A percentile compares a stretch with the other conserved stretches of the same genome.
Conservation (phyloP, 2,888 invertebrate species). For the Chrysodeixis includens region DNA sequence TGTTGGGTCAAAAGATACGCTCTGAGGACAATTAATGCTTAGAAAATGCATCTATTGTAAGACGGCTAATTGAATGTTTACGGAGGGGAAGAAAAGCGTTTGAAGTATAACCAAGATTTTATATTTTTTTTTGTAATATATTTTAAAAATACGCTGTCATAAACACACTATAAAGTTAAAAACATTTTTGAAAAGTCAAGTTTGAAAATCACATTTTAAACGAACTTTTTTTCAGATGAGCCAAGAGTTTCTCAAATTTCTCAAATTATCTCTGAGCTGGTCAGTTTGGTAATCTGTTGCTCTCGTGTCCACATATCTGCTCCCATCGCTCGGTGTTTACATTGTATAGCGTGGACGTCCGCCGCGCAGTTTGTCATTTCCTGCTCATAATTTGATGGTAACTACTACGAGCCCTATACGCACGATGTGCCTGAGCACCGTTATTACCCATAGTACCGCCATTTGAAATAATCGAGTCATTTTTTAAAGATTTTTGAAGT, state of each 20-base stretch:
- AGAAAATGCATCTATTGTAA: conserved; percentile 19
- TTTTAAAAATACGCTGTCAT: not conserved
- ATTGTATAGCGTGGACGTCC: conserved; percentile 29
- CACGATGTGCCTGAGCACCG: not conserved
- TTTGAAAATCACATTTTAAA: too few species aligned
- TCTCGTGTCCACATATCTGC: conserved; percentile 17
- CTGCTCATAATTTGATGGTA: conserved; percentile 44
- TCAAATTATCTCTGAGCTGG: conserved; percentile 5
- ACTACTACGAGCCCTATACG: not conserved
- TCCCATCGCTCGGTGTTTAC: conserved; percentile 31
- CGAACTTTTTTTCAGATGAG: too few species aligned
- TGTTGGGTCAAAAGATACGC: conserved; percentile 32
- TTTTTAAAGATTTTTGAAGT: not conserved
- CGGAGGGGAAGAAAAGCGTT: not conserved
- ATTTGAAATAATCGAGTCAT: not conserved
- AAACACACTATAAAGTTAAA: not conserved
- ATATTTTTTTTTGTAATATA: not conserved
- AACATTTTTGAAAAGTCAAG: too few species aligned
- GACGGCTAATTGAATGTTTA: conserved; percentile 5
- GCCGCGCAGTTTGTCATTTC: conserved; percentile 36
- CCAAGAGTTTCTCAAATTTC: not conserved
- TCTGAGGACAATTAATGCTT: conserved; percentile 27
- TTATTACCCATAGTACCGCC: not conserved
- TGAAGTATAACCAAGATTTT: not conserved
- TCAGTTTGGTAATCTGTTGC: conserved; percentile 9